Conservation (phyloP, 2,797 vertebrate species). For the Lacerta viridis region DNA sequence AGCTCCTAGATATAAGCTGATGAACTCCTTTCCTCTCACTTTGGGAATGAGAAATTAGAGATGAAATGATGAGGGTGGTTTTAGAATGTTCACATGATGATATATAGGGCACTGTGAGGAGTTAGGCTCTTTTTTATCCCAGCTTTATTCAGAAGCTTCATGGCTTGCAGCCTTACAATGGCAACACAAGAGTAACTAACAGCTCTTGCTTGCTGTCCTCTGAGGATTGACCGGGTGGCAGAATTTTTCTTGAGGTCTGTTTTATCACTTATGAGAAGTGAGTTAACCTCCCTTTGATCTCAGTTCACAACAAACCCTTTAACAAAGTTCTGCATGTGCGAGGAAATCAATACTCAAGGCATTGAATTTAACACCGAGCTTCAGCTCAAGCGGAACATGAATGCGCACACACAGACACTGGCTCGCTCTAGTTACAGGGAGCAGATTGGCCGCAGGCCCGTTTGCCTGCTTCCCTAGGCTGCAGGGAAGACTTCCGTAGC, state of each 20-base stretch:
- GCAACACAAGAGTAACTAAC: conserved; percentile 29
- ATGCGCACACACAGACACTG: conserved; percentile 45
- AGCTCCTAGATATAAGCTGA: neutral
- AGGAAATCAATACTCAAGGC: conserved; percentile 80
- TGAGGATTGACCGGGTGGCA: conserved; percentile 51
- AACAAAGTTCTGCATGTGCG: conserved; percentile 77
- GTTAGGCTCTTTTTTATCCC: conserved; percentile 49
- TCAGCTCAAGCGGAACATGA: conserved; percentile 77
- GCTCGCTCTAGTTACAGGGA: conserved; percentile 71
- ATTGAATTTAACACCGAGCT: conserved; percentile 77
- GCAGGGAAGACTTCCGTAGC: conserved; percentile 29
- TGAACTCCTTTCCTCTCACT: neutral
- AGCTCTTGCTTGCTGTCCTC: conserved; percentile 64
- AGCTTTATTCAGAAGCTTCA: conserved; percentile 49
- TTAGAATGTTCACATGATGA: conserved; percentile 5
- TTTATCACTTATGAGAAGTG: conserved; percentile 73
- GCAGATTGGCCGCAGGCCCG: conserved; percentile 61
- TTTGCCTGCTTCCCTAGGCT: conserved; percentile 70
- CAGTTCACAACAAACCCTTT: conserved; percentile 76
- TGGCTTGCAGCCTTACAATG: conserved; percentile 55
- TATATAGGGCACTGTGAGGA: conserved; percentile 2
- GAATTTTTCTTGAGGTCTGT: conserved; percentile 71
- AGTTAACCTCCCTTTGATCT: conserved; percentile 83
- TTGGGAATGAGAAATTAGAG: neutral
- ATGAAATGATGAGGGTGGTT: neutral